These are phyloP conservation scores for Gallinago nigripennis DNA, from an alignment of 2,797 vertebrate species.

Conservation along the genomic window DNA sequence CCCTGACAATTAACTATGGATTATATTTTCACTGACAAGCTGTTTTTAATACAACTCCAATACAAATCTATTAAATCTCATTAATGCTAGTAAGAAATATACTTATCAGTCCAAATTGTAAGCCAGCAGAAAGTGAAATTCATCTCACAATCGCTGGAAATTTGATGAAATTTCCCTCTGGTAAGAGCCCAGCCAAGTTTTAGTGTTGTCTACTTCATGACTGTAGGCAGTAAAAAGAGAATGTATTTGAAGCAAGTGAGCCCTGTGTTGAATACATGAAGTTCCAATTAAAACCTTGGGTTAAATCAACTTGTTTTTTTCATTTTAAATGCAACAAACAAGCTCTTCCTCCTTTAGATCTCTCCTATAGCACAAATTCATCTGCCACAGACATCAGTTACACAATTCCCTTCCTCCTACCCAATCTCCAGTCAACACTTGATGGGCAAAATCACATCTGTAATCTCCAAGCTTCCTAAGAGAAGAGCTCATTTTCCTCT, in stretches of 20 bases:
- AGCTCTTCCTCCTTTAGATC: not conserved
- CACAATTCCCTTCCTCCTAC: constrained; percentile 55
- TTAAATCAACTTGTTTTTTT: not conserved
- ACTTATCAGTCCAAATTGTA: not conserved
- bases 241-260: not conserved
- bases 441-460: constrained; percentile 48
- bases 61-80: not conserved
- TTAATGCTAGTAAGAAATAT: not conserved
- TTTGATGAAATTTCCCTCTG: not conserved
- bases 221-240: not conserved
- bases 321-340: not conserved
- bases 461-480: constrained; percentile 50
- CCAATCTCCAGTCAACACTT: constrained; percentile 43
- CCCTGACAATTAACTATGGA: not conserved
- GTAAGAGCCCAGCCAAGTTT: not conserved
- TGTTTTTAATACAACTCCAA: not conserved
- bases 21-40: not conserved
- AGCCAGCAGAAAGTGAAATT: not conserved
- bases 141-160: not conserved
- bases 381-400: constrained; percentile 64
- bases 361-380: constrained; percentile 24
- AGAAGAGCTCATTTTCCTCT: constrained; percentile 30
- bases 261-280: not conserved
- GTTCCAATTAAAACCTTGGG: not conserved
- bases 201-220: not conserved